A percentile compares a stretch with the other conserved stretches of the same genome.
phyloP scores from a whole-genome alignment of 2,113 vertebrate genomes.

The Cnemophilus loriae region DNA sequence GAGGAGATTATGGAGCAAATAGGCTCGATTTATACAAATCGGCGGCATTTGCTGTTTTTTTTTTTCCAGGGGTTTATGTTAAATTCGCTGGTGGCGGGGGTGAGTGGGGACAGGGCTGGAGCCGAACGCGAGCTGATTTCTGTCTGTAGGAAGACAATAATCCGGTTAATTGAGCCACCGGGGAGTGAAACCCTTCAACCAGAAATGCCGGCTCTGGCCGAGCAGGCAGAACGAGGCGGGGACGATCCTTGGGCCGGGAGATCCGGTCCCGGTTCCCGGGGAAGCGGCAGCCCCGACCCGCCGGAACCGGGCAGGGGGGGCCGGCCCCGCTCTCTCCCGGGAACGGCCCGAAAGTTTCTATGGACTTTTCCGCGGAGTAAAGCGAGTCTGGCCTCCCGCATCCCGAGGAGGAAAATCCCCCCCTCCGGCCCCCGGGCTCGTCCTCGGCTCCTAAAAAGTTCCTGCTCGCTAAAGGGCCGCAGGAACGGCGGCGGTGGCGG shows the following conservation, averaged over 20 bases:
- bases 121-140: constrained; percentile 78
- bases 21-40: not conserved
- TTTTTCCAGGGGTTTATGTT: not conserved
- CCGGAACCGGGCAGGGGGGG: not conserved
- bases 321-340: not conserved
- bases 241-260: not conserved
- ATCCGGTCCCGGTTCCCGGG: not conserved
- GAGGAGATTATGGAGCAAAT: not conserved
- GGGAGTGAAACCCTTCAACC: constrained; percentile 83
- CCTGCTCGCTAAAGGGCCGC: not conserved
- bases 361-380: not conserved
- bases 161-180: constrained; percentile 95
- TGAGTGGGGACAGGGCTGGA: constrained; percentile 44
- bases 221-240: not conserved
- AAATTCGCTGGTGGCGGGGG: constrained; percentile 47
- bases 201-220: constrained; percentile 63
- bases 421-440: not conserved
- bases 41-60: not conserved
- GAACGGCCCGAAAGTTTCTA: not conserved
- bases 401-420: not conserved
- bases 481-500: not conserved
- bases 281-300: not conserved
- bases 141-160: constrained; percentile 90
- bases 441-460: not conserved
- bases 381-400: not conserved